Percentiles rank a stretch among this genome's conserved stretches.
phyloP scores from a whole-genome alignment of 2,113 vertebrate species.

The Turnix velox region DNA sequence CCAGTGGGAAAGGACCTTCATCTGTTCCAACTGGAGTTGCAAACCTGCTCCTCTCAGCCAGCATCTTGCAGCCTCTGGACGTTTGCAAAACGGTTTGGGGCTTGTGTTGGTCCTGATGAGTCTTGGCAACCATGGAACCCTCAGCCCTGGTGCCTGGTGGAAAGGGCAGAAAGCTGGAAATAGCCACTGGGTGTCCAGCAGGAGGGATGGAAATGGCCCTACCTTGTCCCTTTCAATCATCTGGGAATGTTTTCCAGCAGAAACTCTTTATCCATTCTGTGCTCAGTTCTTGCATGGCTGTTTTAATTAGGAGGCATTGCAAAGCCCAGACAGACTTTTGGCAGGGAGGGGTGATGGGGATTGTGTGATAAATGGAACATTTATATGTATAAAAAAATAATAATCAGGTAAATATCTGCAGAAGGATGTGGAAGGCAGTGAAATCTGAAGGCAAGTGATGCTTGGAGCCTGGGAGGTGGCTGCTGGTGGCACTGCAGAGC shows the following conservation, averaged over 20 bases:
- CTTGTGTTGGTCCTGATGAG: neutral
- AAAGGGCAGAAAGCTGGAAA: conserved; percentile 26
- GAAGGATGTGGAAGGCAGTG: neutral
- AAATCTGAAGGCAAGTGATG: neutral
- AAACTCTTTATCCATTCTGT: too few relatives aligned
- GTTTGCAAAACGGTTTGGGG: neutral
- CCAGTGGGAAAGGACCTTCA: conserved; percentile 52
- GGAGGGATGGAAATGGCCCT: neutral
- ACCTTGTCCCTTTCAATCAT: accelerated
- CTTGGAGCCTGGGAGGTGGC: neutral
- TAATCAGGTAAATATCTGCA: accelerated
- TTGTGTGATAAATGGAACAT: neutral
- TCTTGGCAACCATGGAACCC: conserved; percentile 66
- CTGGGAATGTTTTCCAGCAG: accelerated
- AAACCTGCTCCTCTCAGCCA: neutral
- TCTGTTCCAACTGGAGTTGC: neutral
- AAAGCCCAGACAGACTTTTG: accelerated
- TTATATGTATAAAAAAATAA: accelerated
- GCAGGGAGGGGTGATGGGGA: neutral
- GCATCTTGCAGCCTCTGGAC: conserved; percentile 26
- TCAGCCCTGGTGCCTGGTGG: neutral
- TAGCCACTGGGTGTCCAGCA: neutral
- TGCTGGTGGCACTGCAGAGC: conserved; percentile 52
- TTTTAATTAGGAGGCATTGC: accelerated
- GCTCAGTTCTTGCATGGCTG: too few relatives aligned